Conservation (phyloP, 2,113 vertebrate species). For the Oreotrochilus melanogaster region DNA sequence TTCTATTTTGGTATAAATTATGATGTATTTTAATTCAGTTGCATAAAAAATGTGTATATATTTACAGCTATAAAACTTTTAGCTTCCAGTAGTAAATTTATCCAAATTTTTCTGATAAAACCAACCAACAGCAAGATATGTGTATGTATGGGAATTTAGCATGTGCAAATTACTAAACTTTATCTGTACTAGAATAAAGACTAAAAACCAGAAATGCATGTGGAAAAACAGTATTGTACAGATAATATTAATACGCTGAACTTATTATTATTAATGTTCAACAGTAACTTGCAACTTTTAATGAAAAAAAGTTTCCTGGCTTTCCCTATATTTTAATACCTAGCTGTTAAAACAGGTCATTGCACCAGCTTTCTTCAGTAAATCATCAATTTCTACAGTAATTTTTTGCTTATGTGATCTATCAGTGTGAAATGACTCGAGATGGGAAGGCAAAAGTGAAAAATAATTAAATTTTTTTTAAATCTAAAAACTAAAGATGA, state of each 20-base stretch:
- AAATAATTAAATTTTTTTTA: neutral
- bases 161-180: neutral
- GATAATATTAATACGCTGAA: neutral
- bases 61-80: neutral
- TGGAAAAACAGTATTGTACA: neutral
- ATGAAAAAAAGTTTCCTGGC: neutral
- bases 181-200: neutral
- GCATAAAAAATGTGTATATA: neutral
- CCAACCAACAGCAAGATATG: neutral
- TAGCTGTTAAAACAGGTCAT: neutral
- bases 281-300: neutral
- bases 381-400: neutral
- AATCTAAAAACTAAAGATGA: neutral
- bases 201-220: neutral
- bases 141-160: neutral
- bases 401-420: neutral
- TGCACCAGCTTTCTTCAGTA: neutral
- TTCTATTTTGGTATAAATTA: neutral
- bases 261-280: neutral
- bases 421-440: neutral
- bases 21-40: neutral
- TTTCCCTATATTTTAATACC: neutral
- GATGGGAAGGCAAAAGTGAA: neutral
- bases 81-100: neutral
- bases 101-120: neutral